Conservation (phyloP, 2,888 invertebrate species). For the Oxyteleia sp. region DNA sequence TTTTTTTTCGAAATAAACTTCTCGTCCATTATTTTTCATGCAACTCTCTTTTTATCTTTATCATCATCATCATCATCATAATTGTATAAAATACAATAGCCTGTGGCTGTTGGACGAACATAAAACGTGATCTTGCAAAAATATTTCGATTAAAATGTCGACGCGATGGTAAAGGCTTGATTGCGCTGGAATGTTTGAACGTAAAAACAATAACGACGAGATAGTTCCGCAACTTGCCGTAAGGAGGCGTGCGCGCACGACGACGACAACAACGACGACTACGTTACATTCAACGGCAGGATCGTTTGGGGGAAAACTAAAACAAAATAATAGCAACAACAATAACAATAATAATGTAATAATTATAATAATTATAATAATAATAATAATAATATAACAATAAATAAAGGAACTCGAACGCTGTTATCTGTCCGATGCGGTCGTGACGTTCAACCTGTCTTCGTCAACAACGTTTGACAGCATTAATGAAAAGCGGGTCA, state of each 20-base stretch:
- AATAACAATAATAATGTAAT: slow-evolving; percentile 70
- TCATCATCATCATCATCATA: slow-evolving; percentile 63
- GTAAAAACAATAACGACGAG: slow-evolving; percentile 78
- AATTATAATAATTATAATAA: slow-evolving; percentile 65
- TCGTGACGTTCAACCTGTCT: too few relatives aligned
- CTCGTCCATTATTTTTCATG: slow-evolving; percentile 23
- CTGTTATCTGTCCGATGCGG: too few relatives aligned
- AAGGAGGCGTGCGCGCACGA: slow-evolving; percentile 74
- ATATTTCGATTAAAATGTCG: slow-evolving; percentile 78
- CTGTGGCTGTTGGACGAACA: slow-evolving; percentile 76
- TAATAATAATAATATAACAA: slow-evolving; percentile 8
- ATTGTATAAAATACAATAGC: slow-evolving; percentile 77
- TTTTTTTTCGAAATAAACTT: slow-evolving; percentile 44
- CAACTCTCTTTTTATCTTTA: slow-evolving; percentile 39
- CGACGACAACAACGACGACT: slow-evolving; percentile 32
- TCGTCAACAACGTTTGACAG: too few relatives aligned
- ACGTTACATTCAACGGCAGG: slow-evolving; percentile 44
- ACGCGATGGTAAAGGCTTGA: slow-evolving; percentile 73
- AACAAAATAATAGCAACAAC: slow-evolving; percentile 58
- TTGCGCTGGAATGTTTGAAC: slow-evolving; percentile 84
- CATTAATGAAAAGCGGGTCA: too few relatives aligned
- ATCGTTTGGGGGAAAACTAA: slow-evolving; percentile 34
- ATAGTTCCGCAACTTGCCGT: slow-evolving; percentile 76
- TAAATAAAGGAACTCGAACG: too few relatives aligned
- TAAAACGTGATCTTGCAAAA: slow-evolving; percentile 77